Evolutionary conservation across 1,140 invertebrate genomes (phyloP).

Genomic region (Scaptomyza graminum): DNA sequence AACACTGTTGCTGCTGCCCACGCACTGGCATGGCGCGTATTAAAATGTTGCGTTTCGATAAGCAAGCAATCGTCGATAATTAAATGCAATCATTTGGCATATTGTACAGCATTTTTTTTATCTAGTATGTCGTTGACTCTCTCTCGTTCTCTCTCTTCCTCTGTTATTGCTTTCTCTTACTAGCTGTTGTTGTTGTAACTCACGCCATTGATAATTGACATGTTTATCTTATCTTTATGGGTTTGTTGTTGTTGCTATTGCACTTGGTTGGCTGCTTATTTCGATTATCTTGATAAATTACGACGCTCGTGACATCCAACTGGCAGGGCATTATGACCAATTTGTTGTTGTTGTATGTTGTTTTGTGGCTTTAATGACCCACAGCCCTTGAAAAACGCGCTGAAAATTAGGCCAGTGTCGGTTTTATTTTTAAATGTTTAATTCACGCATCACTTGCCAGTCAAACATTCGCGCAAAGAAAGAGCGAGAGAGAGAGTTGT

Average conservation of each 20-base stretch:
- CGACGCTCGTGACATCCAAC: conserved; percentile 68
- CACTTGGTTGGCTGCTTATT: conserved; percentile 37
- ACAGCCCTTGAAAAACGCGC: conserved; percentile 34
- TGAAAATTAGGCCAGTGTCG: conserved; percentile 49
- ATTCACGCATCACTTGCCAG: conserved; percentile 54
- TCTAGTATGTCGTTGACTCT: conserved; percentile 6
- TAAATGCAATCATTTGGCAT: conserved; percentile 63
- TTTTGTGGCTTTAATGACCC: conserved; percentile 23
- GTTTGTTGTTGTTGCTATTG: conserved; percentile 50
- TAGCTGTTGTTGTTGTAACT: conserved; percentile 19
- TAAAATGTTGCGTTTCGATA: conserved; percentile 40
- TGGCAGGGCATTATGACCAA: conserved; percentile 31
- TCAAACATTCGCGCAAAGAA: background rate
- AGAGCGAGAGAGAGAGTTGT: background rate
- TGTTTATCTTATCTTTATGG: conserved; percentile 77
- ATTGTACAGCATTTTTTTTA: conserved; percentile 32
- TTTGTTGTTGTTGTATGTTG: conserved; percentile 7
- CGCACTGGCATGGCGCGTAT: background rate
- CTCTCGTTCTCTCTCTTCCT: conserved; percentile 4
- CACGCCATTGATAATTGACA: conserved; percentile 65
- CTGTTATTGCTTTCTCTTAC: background rate
- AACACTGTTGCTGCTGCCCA: background rate
- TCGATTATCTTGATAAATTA: conserved; percentile 81
- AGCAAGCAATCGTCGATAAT: conserved; percentile 53
- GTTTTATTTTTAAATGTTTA: conserved; percentile 58